Evolutionary conservation across 2,888 invertebrate genomes (phyloP).

Genomic region (Lochmaea crataegi): DNA sequence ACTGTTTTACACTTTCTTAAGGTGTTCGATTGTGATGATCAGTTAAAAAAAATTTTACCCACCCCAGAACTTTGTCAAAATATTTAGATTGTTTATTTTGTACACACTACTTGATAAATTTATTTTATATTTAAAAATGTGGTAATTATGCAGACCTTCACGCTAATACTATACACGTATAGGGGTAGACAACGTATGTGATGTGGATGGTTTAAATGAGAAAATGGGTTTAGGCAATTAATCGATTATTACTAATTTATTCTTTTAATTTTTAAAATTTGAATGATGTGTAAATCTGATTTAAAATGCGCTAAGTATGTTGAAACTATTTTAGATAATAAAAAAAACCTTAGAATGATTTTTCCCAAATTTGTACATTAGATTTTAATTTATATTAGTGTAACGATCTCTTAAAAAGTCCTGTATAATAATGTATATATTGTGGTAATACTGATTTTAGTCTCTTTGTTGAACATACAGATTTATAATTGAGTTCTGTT

Average conservation of each 20-base stretch:
- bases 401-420: slow-evolving; percentile 39
- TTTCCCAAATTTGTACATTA: slow-evolving; percentile 20
- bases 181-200: too few relatives aligned
- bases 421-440: slow-evolving; percentile 55
- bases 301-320: not conserved
- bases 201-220: not conserved
- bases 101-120: too few relatives aligned
- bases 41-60: too few relatives aligned
- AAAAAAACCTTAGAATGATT: slow-evolving; percentile 14
- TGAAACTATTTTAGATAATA: slow-evolving; percentile 16
- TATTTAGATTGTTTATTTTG: too few relatives aligned
- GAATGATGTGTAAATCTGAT: not conserved
- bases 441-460: slow-evolving; percentile 46
- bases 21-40: too few relatives aligned
- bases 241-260: not conserved
- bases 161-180: too few relatives aligned
- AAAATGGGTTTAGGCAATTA: not conserved
- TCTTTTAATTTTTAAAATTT: not conserved
- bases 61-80: too few relatives aligned
- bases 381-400: slow-evolving; percentile 31
- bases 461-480: slow-evolving; percentile 45
- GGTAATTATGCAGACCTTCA: too few relatives aligned
- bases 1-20: too few relatives aligned
- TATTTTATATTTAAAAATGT: too few relatives aligned
- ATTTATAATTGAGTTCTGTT: slow-evolving; percentile 47